Base-by-base conservation (phyloP, 2,888 invertebrate species). In the Noctua janthe region DNA sequence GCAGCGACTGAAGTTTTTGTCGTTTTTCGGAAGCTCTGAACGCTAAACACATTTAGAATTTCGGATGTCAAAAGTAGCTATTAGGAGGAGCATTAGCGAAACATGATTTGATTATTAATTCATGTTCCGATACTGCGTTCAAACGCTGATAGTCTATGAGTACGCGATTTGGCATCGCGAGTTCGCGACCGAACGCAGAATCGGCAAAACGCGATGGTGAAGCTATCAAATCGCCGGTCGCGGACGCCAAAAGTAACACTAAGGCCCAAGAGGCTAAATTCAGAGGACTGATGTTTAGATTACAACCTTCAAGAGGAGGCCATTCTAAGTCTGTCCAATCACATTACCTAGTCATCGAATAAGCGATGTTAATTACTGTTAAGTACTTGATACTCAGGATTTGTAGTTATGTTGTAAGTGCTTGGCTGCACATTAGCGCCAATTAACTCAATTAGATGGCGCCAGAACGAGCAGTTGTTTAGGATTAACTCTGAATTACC, bases 381-480 rank as follows among this genome's bases (percentile, higher is more conserved):
- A 71, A 73, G 71, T 77, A 83, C 73, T 76, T 73, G 54, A 79
- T 72, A 76, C 79, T 80, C 59, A 71, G 70, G 71, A 82, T 82
- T 87, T 79, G 82, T 81, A 84, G 78, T 81, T 76, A 81, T 84
- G 76, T 78, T 82, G 77, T 82, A 81, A 88, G 80, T 76, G 81
- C 74, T 89, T 81, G 85, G 81, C 80, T 81, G 76, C 78, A 74
- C 71, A 88, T 88, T 79, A 84, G 72, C 73, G 72, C 66, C 75
- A 84, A 90, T 88, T 90, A 86, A 75, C 80, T 77, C 78, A 79
- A 89, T 88, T 81, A 82, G 76, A 81, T 35, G 76, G 87, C 84
- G 78, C 76, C 79, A 79, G 71, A 78, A 74, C 66, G 66, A 64
- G 51, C 70, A 78, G 74, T 77, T 71, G 75, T 71, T 74, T 49